These are phyloP conservation scores for Temnothorax nylanderi DNA, from an alignment of 1,140 invertebrate genomes.

Conservation along the genomic window DNA sequence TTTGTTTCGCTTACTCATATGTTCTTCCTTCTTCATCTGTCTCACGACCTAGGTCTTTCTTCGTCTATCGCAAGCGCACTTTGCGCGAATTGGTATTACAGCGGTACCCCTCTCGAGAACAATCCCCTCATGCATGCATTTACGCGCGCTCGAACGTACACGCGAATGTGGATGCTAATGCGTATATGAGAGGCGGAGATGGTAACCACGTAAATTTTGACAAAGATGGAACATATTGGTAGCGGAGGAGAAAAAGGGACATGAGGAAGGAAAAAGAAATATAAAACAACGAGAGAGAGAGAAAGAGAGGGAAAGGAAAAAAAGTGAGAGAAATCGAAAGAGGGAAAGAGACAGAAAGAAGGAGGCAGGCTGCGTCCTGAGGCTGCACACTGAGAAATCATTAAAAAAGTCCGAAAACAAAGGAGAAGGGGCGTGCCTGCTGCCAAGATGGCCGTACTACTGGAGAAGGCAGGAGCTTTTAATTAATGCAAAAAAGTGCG, in stretches of 20 bases:
- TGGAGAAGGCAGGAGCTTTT: conserved; percentile 83
- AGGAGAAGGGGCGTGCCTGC: conserved; percentile 83
- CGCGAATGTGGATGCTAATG: conserved; percentile 52
- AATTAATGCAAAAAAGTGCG: conserved; percentile 82
- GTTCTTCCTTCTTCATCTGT: conserved; percentile 19
- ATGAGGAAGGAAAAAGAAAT: neutral
- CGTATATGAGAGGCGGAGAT: conserved; percentile 11
- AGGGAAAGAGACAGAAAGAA: conserved; percentile 9
- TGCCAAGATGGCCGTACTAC: conserved; percentile 84
- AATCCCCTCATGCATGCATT: conserved; percentile 43
- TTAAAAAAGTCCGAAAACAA: conserved; percentile 84
- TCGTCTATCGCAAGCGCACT: conserved; percentile 11
- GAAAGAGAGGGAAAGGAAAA: neutral
- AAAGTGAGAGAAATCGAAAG: neutral
- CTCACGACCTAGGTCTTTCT: conserved; percentile 29
- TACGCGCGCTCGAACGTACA: conserved; percentile 19
- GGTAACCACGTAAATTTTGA: conserved; percentile 63
- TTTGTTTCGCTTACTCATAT: neutral
- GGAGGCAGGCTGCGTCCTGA: conserved; percentile 51
- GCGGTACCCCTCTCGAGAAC: conserved; percentile 50
- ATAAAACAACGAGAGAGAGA: neutral
- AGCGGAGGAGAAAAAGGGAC: neutral
- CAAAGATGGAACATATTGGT: conserved; percentile 7
- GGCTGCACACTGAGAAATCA: conserved; percentile 80
- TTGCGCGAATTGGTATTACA: conserved; percentile 71